Evolutionary conservation across 1,140 invertebrate species (phyloP), one percentile per base, ranked within the genome.

Genomic region (Diabrotica undecimpunctata): DNA sequence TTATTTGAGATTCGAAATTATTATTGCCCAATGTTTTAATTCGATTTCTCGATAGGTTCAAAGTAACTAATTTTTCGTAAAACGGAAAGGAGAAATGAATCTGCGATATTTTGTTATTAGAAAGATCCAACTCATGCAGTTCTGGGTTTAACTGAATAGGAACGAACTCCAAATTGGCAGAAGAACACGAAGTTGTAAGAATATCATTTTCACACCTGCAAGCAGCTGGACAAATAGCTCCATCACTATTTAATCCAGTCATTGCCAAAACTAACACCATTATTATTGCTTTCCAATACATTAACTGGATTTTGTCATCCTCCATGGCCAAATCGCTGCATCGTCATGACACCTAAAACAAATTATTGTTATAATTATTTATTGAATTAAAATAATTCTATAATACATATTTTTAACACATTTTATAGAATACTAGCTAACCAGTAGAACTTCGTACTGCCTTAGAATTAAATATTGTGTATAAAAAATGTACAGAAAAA

Each of bases 111-210:
- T 86, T 83, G 75, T 93, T 93, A 68, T 85, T 83, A 0, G 88
- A 89, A 39, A 93, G 83, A 72, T 91, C 90, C 72, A 93, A 87
- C 74, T 88, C 85, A 25, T 84, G 85, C 38, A 91, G 84, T 74
- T 91, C 89, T n/a, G 90, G 91, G 76, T 95, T 94, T 68, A 95
- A 83, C 74, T 93, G 91, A 65, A 94, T 93, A 39, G 93, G 93
- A 38, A 94, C 89, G 68, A 93, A 88, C 76, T 93, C 91, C 54
- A 94, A 83, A 54, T 83, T 84, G 9, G 89, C 90, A 68, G 86
- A 85, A 63, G 87, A 87, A 77, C 93, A 95, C 54, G 87, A 84
- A 4, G 87, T 87, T 10, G 85, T 84, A 52, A 91, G 83, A 37
- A 86, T 80, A 36, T 91, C 86, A 77, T 94, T 90, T 82, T 93